These are phyloP conservation scores for Phrynosoma platyrhinos DNA, from an alignment of 2,113 vertebrate genomes.

Conservation along the genomic window DNA sequence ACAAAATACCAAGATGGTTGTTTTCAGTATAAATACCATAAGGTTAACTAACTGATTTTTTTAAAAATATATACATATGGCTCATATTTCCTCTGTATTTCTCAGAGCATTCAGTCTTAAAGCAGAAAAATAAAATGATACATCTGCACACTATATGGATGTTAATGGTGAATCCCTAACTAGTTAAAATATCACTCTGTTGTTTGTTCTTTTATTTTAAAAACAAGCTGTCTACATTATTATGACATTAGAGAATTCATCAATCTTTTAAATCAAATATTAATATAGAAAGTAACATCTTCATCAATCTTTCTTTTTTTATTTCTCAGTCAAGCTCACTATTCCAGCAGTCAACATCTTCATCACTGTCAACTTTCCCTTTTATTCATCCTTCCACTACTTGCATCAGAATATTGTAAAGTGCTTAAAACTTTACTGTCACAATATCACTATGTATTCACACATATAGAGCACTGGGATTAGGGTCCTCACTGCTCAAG, in stretches of 20 bases:
- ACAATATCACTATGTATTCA: not conserved
- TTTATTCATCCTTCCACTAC: not conserved
- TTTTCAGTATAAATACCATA: not conserved
- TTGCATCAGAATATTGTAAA: not conserved
- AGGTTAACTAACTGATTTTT: not conserved
- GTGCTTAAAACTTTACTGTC: not conserved
- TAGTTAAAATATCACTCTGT: not conserved
- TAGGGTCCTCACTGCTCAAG: not conserved
- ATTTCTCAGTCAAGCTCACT: conserved; percentile 3
- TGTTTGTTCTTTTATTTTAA: conserved; percentile 10
- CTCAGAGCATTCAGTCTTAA: not conserved
- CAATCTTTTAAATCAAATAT: conserved; percentile 19
- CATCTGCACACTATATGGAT: not conserved
- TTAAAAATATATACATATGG: not conserved
- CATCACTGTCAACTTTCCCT: conserved; percentile 17
- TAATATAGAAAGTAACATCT: conserved; percentile 8
- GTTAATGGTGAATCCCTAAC: not conserved
- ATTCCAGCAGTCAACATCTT: not conserved
- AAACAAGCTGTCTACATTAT: not conserved
- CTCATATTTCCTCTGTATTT: not conserved
- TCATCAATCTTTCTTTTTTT: conserved; percentile 18
- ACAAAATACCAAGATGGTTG: not conserved
- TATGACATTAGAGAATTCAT: not conserved
- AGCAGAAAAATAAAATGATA: not conserved
- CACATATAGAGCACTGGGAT: not conserved